phyloP scores from a whole-genome alignment of 2,888 invertebrate genomes.

The Machimus rusticus region DNA sequence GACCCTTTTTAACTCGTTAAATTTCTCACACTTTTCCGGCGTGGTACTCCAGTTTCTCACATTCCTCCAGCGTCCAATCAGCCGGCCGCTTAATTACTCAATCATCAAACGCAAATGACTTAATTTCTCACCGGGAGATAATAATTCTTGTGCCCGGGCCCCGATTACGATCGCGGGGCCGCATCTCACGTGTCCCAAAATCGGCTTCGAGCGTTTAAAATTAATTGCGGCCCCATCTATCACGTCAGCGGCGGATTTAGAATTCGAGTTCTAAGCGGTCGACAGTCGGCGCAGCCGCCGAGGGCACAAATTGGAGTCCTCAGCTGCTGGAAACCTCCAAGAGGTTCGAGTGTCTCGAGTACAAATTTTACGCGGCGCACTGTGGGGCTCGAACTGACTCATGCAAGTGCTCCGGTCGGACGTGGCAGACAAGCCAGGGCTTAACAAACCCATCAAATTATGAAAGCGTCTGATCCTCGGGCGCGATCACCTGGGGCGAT shows the following conservation, averaged over 20 bases:
- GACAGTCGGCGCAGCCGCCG: not conserved
- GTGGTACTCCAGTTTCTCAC: not conserved
- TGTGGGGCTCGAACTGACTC: not conserved
- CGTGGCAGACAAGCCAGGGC: constrained; percentile 36
- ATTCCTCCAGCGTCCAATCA: not conserved
- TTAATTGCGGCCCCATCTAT: constrained; percentile 32
- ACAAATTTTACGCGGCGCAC: not conserved
- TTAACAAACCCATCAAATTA: constrained; percentile 38
- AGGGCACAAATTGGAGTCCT: not conserved
- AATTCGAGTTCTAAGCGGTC: not conserved
- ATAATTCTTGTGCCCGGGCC: not conserved
- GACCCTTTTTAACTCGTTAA: not conserved
- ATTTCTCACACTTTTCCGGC: not conserved
- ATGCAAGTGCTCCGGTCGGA: not conserved
- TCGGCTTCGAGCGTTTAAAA: not conserved
- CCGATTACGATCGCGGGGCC: constrained; percentile 7
- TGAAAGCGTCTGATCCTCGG: constrained; percentile 20
- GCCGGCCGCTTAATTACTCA: not conserved
- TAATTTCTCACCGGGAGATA: constrained; percentile 21
- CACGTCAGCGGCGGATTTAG: constrained; percentile 15
- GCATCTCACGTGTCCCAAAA: constrained; percentile 8
- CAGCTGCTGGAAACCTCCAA: not conserved
- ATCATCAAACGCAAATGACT: constrained; percentile 35
- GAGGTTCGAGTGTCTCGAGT: not conserved
- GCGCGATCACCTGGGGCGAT: constrained; percentile 35